phyloP scores from a whole-genome alignment of 2,113 vertebrate species.

The Reinhardtius hippoglossoides region DNA sequence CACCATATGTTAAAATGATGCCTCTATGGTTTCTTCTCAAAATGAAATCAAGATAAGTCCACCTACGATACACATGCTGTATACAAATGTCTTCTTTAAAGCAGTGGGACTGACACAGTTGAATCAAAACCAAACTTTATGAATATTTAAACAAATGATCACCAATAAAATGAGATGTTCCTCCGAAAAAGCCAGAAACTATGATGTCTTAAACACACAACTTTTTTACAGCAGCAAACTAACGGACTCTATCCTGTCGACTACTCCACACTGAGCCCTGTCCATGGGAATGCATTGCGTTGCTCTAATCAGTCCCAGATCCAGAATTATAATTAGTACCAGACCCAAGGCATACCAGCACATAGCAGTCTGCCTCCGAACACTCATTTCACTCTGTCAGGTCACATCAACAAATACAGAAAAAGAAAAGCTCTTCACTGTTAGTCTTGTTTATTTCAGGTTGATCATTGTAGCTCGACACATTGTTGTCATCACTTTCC shows the following conservation, averaged over 20 bases:
- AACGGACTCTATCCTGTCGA: conserved; percentile 18
- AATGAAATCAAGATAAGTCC: conserved; percentile 2
- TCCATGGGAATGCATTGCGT: conserved; percentile 55
- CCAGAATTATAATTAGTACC: conserved; percentile 53
- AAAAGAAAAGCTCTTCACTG: not conserved
- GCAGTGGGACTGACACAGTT: not conserved
- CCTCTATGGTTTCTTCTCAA: conserved; percentile 8
- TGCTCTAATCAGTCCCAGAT: conserved; percentile 64
- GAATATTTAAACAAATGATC: conserved; percentile 10
- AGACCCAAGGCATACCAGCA: conserved; percentile 42
- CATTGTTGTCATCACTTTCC: not conserved
- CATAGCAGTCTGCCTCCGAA: not conserved
- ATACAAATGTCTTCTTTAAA: not conserved
- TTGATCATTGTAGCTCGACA: not conserved
- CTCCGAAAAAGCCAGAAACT: not conserved
- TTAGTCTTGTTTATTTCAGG: not conserved
- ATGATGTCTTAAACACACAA: not conserved
- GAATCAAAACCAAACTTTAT: not conserved
- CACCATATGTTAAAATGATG: conserved; percentile 23
- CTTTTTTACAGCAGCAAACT: not conserved
- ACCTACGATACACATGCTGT: not conserved
- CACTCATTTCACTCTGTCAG: conserved; percentile 14
- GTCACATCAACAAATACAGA: conserved; percentile 22
- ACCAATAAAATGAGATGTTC: not conserved
- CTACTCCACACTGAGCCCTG: conserved; percentile 16